A percentile compares a stretch with the other conserved stretches of the same genome.
Evolutionary conservation across 2,888 invertebrate genomes (phyloP).

Genomic region (Sarcophaga subvicina): DNA sequence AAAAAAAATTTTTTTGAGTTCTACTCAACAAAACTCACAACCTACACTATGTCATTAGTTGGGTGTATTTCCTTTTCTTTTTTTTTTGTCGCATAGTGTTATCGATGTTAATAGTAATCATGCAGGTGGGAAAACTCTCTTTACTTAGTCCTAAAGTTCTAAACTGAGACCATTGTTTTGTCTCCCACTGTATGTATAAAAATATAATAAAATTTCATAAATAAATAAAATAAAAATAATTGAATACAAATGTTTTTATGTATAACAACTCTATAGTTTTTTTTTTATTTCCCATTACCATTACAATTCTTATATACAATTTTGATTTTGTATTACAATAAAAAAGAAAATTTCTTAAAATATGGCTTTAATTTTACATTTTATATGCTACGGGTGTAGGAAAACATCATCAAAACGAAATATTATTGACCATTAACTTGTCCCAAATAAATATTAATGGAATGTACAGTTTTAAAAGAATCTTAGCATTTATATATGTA

Average conservation of each 20-base stretch:
- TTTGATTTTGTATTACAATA: neutral
- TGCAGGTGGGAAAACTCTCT: too few relatives aligned
- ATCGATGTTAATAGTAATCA: too few relatives aligned
- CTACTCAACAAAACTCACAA: too few relatives aligned
- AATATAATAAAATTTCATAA: neutral
- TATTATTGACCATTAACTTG: constrained; percentile 1
- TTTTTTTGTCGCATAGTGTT: too few relatives aligned
- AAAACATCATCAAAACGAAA: neutral
- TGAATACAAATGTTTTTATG: neutral
- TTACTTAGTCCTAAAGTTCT: too few relatives aligned
- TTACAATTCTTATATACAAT: neutral
- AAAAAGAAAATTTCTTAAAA: neutral
- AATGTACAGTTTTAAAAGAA: neutral
- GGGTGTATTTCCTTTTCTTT: too few relatives aligned
- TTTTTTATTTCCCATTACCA: neutral
- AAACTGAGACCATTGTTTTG: too few relatives aligned
- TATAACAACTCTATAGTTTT: neutral
- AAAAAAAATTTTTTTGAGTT: too few relatives aligned
- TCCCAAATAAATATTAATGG: neutral
- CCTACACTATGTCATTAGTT: too few relatives aligned
- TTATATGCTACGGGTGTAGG: neutral
- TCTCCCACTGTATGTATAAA: too few relatives aligned
- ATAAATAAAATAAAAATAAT: neutral
- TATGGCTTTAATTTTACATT: neutral
- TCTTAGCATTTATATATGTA: neutral